These are phyloP conservation scores for Andrena hattorfiana DNA, from an alignment of 2,888 invertebrate genomes.

Conservation along the genomic window DNA sequence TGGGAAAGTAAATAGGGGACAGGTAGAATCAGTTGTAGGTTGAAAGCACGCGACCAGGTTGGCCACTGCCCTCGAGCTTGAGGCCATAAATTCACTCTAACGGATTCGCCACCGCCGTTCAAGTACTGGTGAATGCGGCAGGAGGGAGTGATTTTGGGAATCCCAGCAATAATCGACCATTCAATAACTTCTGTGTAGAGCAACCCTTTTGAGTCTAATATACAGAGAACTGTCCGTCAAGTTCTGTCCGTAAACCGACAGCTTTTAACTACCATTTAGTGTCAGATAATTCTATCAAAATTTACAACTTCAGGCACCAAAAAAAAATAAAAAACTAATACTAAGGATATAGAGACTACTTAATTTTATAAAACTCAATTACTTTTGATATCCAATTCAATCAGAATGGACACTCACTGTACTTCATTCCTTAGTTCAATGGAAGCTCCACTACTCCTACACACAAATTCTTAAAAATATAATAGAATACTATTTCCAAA, in stretches of 20 bases:
- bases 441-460: too few species aligned
- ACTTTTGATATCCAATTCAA: too few species aligned
- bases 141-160: slow-evolving; percentile 41
- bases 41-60: slow-evolving; percentile 11
- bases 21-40: not conserved
- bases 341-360: too few species aligned
- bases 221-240: not conserved
- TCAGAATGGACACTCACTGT: too few species aligned
- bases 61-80: not conserved
- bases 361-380: too few species aligned
- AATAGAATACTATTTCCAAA: too few species aligned
- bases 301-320: not conserved
- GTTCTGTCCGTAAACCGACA: too few species aligned
- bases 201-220: not conserved
- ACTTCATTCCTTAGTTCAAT: too few species aligned
- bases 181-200: not conserved
- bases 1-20: too few species aligned
- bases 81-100: slow-evolving; percentile 37
- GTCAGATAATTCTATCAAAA: not conserved
- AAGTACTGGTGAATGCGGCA: slow-evolving; percentile 25
- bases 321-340: not conserved
- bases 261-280: too few species aligned
- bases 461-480: too few species aligned
- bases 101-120: slow-evolving; percentile 18
- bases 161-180: slow-evolving; percentile 44